These are phyloP conservation scores for Virgularia gustaviana DNA, from an alignment of 92 coral and sea anemone species.

Conservation along the genomic window DNA sequence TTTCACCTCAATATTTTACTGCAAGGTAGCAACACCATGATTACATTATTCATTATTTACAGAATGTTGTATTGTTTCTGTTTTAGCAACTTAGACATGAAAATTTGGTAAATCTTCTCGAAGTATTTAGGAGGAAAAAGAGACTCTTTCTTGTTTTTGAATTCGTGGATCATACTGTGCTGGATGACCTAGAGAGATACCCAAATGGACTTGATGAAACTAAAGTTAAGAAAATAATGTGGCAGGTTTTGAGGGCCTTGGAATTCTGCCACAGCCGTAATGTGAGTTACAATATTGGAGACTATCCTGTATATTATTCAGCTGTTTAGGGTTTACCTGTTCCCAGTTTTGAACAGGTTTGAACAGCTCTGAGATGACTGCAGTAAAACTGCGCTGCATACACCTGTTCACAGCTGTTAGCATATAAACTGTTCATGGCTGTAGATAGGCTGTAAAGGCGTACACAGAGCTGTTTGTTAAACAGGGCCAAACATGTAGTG, in stretches of 20 bases:
- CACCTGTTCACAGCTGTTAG: too few relatives aligned
- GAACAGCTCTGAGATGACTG: too few relatives aligned
- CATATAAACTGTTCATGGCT: too few relatives aligned
- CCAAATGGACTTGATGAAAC: slow-evolving; percentile 93
- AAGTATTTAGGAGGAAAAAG: slow-evolving; percentile 92
- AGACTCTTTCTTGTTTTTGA: slow-evolving; percentile 96
- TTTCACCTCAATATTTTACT: too few relatives aligned
- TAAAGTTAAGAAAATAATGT: slow-evolving; percentile 75
- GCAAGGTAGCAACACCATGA: too few relatives aligned
- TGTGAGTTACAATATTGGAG: slow-evolving; percentile 82
- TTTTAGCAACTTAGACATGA: slow-evolving; percentile 93
- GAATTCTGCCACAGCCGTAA: slow-evolving; percentile 93
- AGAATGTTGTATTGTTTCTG: not conserved
- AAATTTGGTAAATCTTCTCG: slow-evolving; percentile 88
- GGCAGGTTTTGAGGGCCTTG: slow-evolving; percentile 93
- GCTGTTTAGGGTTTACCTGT: not conserved
- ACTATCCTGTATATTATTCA: too few relatives aligned
- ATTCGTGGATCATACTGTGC: slow-evolving; percentile 96
- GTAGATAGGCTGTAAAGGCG: too few relatives aligned
- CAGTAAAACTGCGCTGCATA: too few relatives aligned
- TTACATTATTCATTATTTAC: too few relatives aligned
- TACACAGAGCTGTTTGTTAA: too few relatives aligned
- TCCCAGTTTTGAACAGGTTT: not conserved
- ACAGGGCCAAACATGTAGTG: too few relatives aligned
- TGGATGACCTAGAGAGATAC: slow-evolving; percentile 92